A percentile compares a stretch with the other conserved stretches of the same genome.
Conservation (phyloP, 2,797 vertebrate genomes). For the Periparus ater region DNA sequence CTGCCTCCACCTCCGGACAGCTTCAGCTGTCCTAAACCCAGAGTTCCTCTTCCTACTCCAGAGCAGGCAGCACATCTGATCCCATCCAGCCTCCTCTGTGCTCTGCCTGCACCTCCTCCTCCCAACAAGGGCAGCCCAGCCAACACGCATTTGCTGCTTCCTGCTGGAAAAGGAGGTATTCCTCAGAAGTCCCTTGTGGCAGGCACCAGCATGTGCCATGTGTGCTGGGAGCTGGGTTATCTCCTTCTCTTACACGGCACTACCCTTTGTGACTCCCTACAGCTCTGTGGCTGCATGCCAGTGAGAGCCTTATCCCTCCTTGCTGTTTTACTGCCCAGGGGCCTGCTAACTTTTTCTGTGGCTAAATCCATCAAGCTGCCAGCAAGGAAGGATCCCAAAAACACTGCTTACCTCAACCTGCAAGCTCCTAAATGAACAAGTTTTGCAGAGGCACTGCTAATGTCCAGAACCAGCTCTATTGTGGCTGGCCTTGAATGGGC, state of each 20-base stretch:
- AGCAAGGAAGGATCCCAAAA: neutral
- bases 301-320: neutral
- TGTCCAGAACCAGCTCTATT: neutral
- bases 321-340: neutral
- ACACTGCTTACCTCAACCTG: neutral
- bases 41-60: neutral
- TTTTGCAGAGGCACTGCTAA: slow-evolving; percentile 10
- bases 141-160: fast-evolving
- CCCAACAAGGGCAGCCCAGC: neutral
- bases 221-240: neutral
- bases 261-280: neutral
- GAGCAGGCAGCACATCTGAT: neutral
- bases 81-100: neutral
- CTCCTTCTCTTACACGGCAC: neutral
- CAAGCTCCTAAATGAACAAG: neutral
- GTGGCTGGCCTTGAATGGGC: slow-evolving; percentile 16
- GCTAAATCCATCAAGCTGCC: neutral
- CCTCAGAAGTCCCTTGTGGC: neutral
- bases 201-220: neutral
- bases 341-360: neutral
- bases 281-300: neutral
- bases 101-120: neutral
- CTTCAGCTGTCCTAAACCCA: neutral
- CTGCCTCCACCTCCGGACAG: fast-evolving
- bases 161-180: neutral